These are phyloP conservation scores for Peromyscus melanophrys DNA, from an alignment of 2,797 vertebrate species.

Conservation along the genomic window DNA sequence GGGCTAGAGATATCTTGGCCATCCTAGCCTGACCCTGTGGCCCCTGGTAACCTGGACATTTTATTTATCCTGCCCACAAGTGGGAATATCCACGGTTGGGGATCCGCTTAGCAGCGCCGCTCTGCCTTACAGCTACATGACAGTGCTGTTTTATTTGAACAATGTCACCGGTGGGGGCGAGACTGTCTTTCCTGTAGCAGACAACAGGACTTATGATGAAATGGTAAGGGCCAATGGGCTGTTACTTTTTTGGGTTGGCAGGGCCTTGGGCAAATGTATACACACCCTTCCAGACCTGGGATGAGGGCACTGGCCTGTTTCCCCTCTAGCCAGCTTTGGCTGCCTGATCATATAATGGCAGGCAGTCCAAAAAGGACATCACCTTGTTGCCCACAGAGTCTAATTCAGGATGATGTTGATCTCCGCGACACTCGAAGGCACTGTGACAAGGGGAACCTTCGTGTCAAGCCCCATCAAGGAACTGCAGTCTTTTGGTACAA, in stretches of 20 bases:
- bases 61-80: conserved; percentile 38
- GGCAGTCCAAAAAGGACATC: not conserved
- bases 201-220: conserved; percentile 99
- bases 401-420: conserved; percentile 97
- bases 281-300: not conserved
- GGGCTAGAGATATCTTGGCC: not conserved
- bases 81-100: not conserved
- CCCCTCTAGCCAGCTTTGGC: conserved; percentile 8
- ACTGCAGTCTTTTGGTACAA: conserved; percentile 99
- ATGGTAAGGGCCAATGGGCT: conserved; percentile 91
- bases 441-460: conserved; percentile 97
- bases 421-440: conserved; percentile 98
- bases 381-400: conserved; percentile 90
- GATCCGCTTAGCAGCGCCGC: conserved; percentile 61
- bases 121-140: conserved; percentile 95
- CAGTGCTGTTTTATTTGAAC: conserved; percentile 99
- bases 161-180: conserved; percentile 98
- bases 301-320: not conserved
- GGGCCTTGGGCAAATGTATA: conserved; percentile 8
- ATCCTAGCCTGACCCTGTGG: not conserved
- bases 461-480: conserved; percentile 96
- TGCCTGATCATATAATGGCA: not conserved
- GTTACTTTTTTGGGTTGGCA: conserved; percentile 6
- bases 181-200: conserved; percentile 98
- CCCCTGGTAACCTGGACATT: conserved; percentile 59